A percentile compares a stretch with the other conserved stretches of the same genome.
These are phyloP conservation scores for Geotrypetes seraphini DNA, from an alignment of 2,797 vertebrate genomes.

Conservation along the genomic window DNA sequence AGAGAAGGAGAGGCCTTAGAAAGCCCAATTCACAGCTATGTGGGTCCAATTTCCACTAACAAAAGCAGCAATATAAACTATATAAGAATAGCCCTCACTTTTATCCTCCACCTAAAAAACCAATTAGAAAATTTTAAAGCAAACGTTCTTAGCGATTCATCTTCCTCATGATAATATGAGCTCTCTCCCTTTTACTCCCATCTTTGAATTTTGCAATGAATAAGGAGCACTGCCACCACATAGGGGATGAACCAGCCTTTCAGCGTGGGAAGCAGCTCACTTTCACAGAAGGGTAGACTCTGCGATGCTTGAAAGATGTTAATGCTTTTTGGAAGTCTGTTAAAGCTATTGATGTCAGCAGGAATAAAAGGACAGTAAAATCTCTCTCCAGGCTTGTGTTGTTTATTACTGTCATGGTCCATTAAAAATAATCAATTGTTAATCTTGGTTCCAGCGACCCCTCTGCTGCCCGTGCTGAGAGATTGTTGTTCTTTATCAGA, in stretches of 20 bases:
- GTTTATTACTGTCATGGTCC: conserved; percentile 51
- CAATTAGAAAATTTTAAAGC: not conserved
- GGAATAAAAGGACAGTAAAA: conserved; percentile 38
- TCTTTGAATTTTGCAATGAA: too few species aligned
- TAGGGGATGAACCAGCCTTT: conserved; percentile 7
- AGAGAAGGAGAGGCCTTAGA: too few species aligned
- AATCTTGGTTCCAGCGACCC: conserved; percentile 50
- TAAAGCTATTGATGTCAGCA: conserved; percentile 34
- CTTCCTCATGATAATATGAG: too few species aligned
- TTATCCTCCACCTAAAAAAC: conserved; percentile 6
- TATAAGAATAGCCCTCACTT: too few species aligned
- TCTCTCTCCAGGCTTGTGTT: conserved; percentile 32
- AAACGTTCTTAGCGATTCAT: conserved; percentile 2
- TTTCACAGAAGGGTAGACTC: conserved; percentile 13
- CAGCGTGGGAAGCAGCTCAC: not conserved
- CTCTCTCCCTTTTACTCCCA: too few species aligned
- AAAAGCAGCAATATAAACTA: too few species aligned
- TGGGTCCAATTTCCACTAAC: too few species aligned
- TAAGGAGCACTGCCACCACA: too few species aligned
- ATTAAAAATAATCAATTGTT: conserved; percentile 70
- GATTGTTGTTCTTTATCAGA: conserved; percentile 55
- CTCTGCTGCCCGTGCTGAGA: conserved; percentile 37
- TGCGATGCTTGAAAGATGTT: conserved; percentile 6
- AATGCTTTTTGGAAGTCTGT: conserved; percentile 25
- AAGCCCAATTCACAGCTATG: too few species aligned